Evolutionary conservation across 2,888 invertebrate species (phyloP).

Genomic region (Tetragnatha montana): DNA sequence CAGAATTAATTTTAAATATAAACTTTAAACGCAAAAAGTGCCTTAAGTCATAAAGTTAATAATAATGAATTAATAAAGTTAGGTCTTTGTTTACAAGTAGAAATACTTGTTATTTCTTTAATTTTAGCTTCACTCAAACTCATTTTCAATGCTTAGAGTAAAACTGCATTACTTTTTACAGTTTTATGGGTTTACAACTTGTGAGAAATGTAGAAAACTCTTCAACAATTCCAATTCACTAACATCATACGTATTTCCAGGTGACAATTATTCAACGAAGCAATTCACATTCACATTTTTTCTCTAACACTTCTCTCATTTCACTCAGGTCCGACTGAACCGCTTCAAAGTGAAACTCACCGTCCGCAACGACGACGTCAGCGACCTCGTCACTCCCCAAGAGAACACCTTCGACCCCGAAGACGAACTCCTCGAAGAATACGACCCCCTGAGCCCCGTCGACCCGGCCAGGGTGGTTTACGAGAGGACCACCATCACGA

Average conservation of each 20-base stretch:
- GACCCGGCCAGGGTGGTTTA: slow-evolving; percentile 72
- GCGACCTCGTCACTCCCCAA: slow-evolving; percentile 67
- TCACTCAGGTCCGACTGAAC: slow-evolving; percentile 73
- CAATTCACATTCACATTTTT: not conserved
- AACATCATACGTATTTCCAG: not conserved
- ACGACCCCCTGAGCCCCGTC: slow-evolving; percentile 49
- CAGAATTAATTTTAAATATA: no score
- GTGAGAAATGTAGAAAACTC: no score
- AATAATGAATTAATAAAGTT: no score
- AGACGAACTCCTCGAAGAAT: slow-evolving; percentile 60
- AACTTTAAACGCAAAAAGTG: no score
- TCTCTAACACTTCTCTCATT: slow-evolving; percentile 4
- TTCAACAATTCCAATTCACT: no score
- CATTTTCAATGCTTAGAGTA: no score
- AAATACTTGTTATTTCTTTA: no score
- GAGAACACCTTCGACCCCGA: slow-evolving; percentile 56
- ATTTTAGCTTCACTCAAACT: no score
- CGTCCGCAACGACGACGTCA: slow-evolving; percentile 69
- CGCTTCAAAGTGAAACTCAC: slow-evolving; percentile 73
- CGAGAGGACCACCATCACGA: slow-evolving; percentile 72
- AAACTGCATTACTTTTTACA: no score
- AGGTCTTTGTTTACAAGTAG: no score
- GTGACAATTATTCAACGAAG: not conserved
- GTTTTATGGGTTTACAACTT: no score
- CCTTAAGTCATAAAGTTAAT: no score